Conservation (phyloP, 2,797 vertebrate species). For the Phataginus tricuspis region DNA sequence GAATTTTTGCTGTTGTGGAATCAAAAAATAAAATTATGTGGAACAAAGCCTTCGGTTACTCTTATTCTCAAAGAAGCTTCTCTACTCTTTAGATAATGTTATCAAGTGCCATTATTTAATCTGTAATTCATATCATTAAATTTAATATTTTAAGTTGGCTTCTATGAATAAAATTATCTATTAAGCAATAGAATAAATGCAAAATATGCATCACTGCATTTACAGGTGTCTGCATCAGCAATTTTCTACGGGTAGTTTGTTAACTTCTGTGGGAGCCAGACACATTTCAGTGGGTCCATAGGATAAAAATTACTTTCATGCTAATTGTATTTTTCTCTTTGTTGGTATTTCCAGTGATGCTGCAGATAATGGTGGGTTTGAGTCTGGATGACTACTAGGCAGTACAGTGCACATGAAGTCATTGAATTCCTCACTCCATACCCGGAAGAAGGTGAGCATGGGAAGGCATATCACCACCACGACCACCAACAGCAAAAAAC, state of each 20-base stretch:
- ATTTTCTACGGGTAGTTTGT: background rate
- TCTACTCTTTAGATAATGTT: background rate
- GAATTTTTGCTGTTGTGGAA: background rate
- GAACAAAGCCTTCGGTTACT: slow-evolving; percentile 24
- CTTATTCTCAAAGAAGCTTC: background rate
- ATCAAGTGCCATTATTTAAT: background rate
- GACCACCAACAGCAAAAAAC: background rate
- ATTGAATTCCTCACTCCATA: background rate
- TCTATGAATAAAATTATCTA: background rate
- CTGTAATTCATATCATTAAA: background rate
- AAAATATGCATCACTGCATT: background rate
- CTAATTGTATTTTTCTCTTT: background rate
- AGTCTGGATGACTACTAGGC: background rate
- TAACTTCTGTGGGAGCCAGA: background rate
- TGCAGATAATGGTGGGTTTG: background rate
- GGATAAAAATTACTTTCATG: background rate
- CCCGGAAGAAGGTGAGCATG: accelerated
- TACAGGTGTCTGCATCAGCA: background rate
- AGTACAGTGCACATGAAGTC: background rate
- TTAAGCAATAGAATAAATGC: background rate
- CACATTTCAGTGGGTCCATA: background rate
- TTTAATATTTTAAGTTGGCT: background rate
- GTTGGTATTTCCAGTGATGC: background rate
- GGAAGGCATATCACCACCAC: background rate
- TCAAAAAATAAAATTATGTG: background rate